Base-by-base conservation (phyloP, 2,888 invertebrate species). In the Macrosoma leucophasiata region DNA sequence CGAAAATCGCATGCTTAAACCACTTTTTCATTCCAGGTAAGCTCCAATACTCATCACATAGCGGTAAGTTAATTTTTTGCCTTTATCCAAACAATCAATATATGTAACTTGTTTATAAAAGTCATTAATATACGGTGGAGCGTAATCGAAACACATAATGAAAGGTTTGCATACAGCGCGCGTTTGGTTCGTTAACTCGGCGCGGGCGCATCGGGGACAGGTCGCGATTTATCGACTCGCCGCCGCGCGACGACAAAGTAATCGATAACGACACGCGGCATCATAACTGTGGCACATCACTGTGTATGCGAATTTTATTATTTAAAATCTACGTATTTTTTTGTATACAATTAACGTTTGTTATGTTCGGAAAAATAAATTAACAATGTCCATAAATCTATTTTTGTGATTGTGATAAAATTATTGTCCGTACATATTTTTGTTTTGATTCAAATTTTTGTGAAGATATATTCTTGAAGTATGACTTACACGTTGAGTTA, bases 61-160 rank as follows among this genome's bases (percentile, higher is more conserved):
- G 37, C 46, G 42, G 43, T 42, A 55, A 56, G 55, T 58, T 43
- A 43, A 50, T 53, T 52, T 54, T 55, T 53, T 43, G 34, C 48
- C 50, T 47, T 48, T 46, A 39, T 45, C 48, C 50, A 55, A 62
- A 68, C 55, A 66, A 62, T 65, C 57, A 62, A 59, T 59, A 44
- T 41, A 42, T 43, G 62, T 52, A 58, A 62, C 55, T 67, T 64
- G 63, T 70, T 69, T 59, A 62, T 66, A 64, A 72, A 72, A 66
- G 58, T 70, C 64, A 71, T 76, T 71, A 68, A 74, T 71, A 69
- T 58, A 48, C 52, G 50, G 24, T 50, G 46, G 62, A 62, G 58
- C 55, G 63, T 65, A 75, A 75, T 75, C 69, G 66, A 71, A 60
- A 58, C 60, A 48, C 54, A 61, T 64, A 69, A 73, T 70, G 63